Conservation (phyloP, 2,113 vertebrate genomes). For the Tupaia tana region DNA sequence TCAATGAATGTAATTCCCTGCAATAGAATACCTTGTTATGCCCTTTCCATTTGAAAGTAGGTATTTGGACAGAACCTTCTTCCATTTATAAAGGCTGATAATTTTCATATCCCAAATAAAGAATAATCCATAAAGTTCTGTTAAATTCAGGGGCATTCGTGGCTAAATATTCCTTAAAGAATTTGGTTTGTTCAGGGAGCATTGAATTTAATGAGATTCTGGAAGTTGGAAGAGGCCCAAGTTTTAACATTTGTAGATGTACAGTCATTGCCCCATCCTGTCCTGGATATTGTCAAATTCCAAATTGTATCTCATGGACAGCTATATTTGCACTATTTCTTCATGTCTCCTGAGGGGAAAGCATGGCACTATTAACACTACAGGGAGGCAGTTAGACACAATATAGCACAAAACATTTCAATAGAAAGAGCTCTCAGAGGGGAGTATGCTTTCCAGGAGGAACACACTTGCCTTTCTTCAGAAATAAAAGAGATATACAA, state of each 20-base stretch:
- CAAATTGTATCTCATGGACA: not conserved
- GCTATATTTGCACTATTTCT: not conserved
- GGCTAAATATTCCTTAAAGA: not conserved
- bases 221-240: too few species aligned
- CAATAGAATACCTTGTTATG: not conserved
- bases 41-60: not conserved
- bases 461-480: not conserved
- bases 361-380: not conserved
- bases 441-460: not conserved
- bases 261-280: not conserved
- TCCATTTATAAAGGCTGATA: not conserved
- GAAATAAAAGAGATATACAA: not conserved
- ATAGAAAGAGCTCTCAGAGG: not conserved
- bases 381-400: not conserved
- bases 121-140: not conserved
- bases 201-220: not conserved
- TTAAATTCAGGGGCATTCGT: not conserved
- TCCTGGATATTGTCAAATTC: not conserved
- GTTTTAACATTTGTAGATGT: not conserved
- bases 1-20: not conserved
- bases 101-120: not conserved
- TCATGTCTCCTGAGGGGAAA: not conserved
- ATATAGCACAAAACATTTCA: too few species aligned
- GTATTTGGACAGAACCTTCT: not conserved
- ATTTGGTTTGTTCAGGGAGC: not conserved